Conservation (phyloP, 2,888 invertebrate species). For the Gryllus longicercus region DNA sequence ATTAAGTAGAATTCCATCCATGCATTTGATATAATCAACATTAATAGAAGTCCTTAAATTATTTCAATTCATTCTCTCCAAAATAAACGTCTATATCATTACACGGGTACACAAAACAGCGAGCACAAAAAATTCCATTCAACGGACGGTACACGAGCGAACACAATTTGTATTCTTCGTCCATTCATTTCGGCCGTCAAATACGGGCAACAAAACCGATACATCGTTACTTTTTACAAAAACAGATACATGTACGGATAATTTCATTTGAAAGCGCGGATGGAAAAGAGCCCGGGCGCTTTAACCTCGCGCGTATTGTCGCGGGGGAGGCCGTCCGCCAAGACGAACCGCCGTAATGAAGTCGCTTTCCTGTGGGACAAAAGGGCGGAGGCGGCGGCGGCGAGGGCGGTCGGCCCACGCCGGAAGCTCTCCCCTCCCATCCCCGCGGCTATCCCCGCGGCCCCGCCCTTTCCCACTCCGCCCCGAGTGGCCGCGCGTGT, state of each 20-base stretch:
- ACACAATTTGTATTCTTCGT: conserved; percentile 8
- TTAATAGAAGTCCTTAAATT: neutral
- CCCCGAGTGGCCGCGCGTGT: too few species aligned
- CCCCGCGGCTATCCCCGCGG: neutral
- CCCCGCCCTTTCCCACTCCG: too few species aligned
- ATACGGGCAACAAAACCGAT: conserved; percentile 10
- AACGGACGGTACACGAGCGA: conserved; percentile 17
- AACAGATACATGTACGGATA: neutral
- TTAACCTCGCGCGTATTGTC: neutral
- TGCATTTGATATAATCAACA: neutral
- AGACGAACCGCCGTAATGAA: neutral
- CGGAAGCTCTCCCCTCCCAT: neutral
- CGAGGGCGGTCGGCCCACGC: neutral
- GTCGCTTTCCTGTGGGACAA: neutral
- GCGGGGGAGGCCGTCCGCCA: neutral
- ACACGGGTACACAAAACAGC: neutral
- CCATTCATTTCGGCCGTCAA: conserved; percentile 11
- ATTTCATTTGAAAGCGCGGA: neutral
- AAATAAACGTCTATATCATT: neutral
- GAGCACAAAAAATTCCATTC: neutral
- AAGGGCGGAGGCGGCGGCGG: neutral
- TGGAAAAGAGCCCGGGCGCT: neutral
- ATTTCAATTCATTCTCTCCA: neutral
- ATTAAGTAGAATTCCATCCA: neutral
- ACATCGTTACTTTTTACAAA: neutral